phyloP scores from a whole-genome alignment of 2,888 invertebrate genomes.

The Lasioglossum lativentre region DNA sequence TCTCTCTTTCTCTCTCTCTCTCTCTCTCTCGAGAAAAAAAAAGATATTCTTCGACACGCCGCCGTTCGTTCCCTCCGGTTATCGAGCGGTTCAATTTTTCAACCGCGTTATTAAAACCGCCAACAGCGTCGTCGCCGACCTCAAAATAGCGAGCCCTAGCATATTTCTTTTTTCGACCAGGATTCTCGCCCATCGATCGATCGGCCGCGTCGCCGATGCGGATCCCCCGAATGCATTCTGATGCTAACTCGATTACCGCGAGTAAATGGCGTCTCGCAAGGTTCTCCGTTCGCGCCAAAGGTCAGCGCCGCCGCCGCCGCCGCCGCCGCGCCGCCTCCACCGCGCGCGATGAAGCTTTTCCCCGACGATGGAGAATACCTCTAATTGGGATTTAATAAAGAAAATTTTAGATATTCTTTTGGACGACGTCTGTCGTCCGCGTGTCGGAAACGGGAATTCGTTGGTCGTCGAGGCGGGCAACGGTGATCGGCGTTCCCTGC shows the following conservation, averaged over 20 bases:
- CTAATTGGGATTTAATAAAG: constrained; percentile 9
- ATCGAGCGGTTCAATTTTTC: constrained; percentile 18
- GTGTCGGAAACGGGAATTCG: neutral
- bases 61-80: neutral
- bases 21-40: neutral
- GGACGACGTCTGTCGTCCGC: neutral
- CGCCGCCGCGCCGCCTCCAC: too few species aligned
- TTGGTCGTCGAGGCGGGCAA: neutral
- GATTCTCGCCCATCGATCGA: constrained; percentile 22
- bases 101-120: constrained; percentile 13
- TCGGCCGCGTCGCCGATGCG: neutral
- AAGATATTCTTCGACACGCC: neutral
- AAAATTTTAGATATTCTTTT: constrained; percentile 11
- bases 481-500: constrained; percentile 9
- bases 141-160: neutral
- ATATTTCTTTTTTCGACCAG: neutral
- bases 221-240: neutral
- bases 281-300: neutral
- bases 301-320: neutral
- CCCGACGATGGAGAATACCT: neutral
- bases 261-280: neutral
- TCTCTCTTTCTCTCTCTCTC: too few species aligned
- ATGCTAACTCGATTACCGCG: constrained; percentile 4
- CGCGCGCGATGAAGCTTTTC: neutral
- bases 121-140: neutral